phyloP scores from a whole-genome alignment of 2,888 invertebrate genomes.

The Cephus runcator region DNA sequence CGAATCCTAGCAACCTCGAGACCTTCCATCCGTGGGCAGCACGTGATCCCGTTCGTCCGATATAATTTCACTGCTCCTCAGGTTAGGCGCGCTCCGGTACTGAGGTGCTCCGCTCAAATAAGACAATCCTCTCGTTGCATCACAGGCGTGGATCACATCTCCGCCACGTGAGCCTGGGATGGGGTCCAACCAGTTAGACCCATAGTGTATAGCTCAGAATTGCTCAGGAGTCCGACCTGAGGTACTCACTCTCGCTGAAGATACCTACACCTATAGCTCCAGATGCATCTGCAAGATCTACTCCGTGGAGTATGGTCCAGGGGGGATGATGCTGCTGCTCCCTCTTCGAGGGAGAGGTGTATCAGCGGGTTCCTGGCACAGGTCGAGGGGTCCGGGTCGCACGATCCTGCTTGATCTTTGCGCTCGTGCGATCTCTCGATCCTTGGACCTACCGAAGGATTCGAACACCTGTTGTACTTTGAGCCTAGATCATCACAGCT shows the following conservation, averaged over 20 bases:
- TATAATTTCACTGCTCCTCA: conserved; percentile 20
- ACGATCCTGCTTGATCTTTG: conserved; percentile 65
- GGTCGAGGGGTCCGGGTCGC: conserved; percentile 65
- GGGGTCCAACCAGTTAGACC: neutral
- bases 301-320: neutral
- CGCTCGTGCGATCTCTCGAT: conserved; percentile 62
- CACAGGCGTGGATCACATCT: conserved; percentile 60
- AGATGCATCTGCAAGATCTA: neutral
- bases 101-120: conserved; percentile 8
- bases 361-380: conserved; percentile 36
- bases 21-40: neutral
- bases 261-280: neutral
- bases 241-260: neutral
- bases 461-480: conserved; percentile 25
- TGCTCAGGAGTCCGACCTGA: neutral
- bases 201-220: neutral
- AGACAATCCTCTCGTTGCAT: conserved; percentile 48
- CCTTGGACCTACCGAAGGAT: conserved; percentile 40
- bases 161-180: conserved; percentile 47
- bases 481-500: neutral
- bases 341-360: conserved; percentile 18
- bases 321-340: conserved; percentile 9
- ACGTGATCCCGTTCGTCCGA: conserved; percentile 10
- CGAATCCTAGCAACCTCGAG: neutral
- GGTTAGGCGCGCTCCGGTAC: conserved; percentile 8